Evolutionary conservation across 2,797 vertebrate species (phyloP).

Genomic region (Calcarius lapponicus): DNA sequence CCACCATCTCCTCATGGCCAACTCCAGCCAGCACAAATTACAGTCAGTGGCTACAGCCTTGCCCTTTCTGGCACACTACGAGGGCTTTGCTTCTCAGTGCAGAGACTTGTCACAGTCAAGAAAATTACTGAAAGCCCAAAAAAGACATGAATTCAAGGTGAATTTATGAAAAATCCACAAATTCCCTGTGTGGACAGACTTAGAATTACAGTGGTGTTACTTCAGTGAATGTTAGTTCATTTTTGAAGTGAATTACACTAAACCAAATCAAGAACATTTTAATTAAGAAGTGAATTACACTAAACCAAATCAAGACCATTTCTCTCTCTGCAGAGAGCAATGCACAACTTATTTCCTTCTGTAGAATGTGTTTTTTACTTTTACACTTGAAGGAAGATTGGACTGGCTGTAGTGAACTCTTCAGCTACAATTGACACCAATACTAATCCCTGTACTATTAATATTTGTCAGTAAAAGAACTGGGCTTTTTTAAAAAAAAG

Average conservation of each 20-base stretch:
- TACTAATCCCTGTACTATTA: background rate
- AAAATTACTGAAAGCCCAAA: background rate
- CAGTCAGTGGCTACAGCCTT: background rate
- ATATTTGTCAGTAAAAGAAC: background rate
- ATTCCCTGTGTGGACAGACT: background rate
- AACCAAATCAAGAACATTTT: slow-evolving; percentile 24
- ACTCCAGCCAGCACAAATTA: background rate
- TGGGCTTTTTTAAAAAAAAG: background rate
- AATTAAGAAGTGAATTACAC: slow-evolving; percentile 30
- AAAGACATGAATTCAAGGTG: background rate
- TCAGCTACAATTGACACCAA: background rate
- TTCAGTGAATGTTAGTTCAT: background rate
- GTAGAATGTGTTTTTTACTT: background rate
- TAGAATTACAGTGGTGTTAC: background rate
- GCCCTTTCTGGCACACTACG: background rate
- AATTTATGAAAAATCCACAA: slow-evolving; percentile 26
- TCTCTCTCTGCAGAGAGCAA: background rate
- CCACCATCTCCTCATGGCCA: background rate
- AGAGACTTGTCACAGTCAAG: background rate
- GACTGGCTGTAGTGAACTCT: background rate
- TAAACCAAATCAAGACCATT: slow-evolving; percentile 12
- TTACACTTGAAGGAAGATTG: background rate
- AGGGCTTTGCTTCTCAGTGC: background rate
- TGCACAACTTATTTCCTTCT: background rate
- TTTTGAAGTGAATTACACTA: slow-evolving; percentile 26